Percentiles rank a stretch among this genome's conserved stretches.
phyloP scores from a whole-genome alignment of 2,113 vertebrate species.

The Oceanites oceanicus region DNA sequence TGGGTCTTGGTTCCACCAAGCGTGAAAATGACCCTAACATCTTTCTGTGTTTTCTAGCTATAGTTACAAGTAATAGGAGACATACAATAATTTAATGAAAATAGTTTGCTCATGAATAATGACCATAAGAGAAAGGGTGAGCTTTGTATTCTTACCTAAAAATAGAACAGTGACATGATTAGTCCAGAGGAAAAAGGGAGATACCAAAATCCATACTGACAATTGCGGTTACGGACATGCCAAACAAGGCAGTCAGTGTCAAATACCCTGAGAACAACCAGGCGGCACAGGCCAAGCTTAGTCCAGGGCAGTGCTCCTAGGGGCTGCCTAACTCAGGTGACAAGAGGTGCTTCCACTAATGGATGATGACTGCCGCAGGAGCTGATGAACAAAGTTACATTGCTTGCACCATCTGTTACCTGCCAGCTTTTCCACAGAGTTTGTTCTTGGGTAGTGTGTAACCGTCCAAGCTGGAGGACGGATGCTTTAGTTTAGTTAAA shows the following conservation, averaged over 20 bases:
- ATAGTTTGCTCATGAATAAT: neutral
- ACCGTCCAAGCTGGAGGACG: neutral
- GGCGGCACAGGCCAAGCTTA: neutral
- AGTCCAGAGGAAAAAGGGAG: neutral
- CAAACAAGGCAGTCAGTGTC: neutral
- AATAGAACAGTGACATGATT: neutral
- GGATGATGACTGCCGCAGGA: neutral
- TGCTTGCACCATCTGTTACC: slow-evolving; percentile 36
- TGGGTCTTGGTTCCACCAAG: neutral
- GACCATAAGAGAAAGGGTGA: neutral
- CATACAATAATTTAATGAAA: neutral
- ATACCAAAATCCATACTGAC: neutral
- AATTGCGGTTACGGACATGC: neutral
- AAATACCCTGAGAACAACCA: neutral
- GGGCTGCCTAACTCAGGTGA: neutral
- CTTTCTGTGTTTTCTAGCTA: neutral
- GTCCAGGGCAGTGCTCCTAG: neutral
- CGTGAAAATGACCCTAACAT: neutral
- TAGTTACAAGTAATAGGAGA: neutral
- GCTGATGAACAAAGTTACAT: neutral
- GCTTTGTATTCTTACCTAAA: neutral
- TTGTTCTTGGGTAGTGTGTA: slow-evolving; percentile 1
- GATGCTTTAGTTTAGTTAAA: slow-evolving; percentile 36
- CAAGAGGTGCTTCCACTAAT: neutral
- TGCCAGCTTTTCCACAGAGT: slow-evolving; percentile 21